Conservation (phyloP, 2,113 vertebrate species). For the Cyprinus carpio region DNA sequence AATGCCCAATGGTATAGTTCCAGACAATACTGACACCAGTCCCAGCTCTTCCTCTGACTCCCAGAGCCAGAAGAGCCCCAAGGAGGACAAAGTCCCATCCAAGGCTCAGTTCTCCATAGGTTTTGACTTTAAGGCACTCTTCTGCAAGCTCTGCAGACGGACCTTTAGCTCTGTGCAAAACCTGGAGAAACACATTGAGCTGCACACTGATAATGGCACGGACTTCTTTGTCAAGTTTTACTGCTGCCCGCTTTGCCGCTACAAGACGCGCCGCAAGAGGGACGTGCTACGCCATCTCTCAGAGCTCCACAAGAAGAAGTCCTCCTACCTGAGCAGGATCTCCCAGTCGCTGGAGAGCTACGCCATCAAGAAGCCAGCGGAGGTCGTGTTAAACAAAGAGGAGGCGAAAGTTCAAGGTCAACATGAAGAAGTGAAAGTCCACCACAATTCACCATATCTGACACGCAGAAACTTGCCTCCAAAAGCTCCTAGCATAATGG, state of each 20-base stretch:
- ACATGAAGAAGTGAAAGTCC: constrained; percentile 60
- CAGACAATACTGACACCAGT: background rate
- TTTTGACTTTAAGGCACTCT: constrained; percentile 97
- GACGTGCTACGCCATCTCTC: constrained; percentile 94
- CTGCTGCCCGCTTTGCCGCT: constrained; percentile 93
- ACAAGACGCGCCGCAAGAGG: constrained; percentile 92
- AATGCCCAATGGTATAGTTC: background rate
- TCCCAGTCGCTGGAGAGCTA: constrained; percentile 91
- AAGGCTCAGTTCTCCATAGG: constrained; percentile 88
- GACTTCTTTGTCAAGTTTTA: constrained; percentile 99
- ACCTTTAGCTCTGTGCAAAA: constrained; percentile 97
- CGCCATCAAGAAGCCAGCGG: constrained; percentile 91
- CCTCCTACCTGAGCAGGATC: constrained; percentile 91
- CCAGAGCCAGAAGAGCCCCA: constrained; percentile 66
- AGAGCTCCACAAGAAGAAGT: constrained; percentile 93
- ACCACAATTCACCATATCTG: constrained; percentile 48
- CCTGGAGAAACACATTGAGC: constrained; percentile 92
- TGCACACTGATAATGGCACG: constrained; percentile 91
- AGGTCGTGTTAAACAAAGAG: constrained; percentile 85
- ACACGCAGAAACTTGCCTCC: constrained; percentile 27
- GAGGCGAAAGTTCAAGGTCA: constrained; percentile 47
- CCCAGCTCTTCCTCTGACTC: constrained; percentile 67
- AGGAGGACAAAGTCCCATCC: constrained; percentile 69
- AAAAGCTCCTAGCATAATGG: background rate
- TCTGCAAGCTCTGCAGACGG: constrained; percentile 97